Conservation (phyloP, 1,140 invertebrate species). For the Phthorimaea operculella region DNA sequence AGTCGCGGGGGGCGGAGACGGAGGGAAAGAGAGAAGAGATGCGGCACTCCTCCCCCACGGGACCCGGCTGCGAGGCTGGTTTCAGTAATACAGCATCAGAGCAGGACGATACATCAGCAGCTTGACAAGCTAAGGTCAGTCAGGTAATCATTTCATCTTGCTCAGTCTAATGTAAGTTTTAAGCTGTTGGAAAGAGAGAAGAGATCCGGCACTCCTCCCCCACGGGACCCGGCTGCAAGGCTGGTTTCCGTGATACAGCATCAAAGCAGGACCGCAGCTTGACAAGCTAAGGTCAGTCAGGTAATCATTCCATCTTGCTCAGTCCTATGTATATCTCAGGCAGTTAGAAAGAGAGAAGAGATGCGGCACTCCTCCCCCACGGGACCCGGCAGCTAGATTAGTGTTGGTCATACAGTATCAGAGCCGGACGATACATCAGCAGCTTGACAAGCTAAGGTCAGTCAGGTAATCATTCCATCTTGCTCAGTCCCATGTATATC, state of each 20-base stretch:
- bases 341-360: too few species aligned
- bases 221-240: constrained; percentile 71
- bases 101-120: constrained; percentile 80
- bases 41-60: constrained; percentile 43
- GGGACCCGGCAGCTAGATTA: too few species aligned
- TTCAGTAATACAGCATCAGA: constrained; percentile 82
- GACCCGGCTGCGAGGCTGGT: constrained; percentile 74
- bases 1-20: constrained; percentile 35
- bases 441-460: constrained; percentile 60
- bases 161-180: too few species aligned
- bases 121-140: constrained; percentile 71
- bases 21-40: constrained; percentile 28
- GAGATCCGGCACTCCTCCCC: constrained; percentile 34
- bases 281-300: constrained; percentile 69
- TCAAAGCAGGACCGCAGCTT: constrained; percentile 83
- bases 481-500: too few species aligned
- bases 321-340: too few species aligned
- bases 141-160: too few species aligned
- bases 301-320: too few species aligned
- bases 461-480: too few species aligned
- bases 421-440: too few species aligned
- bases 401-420: too few species aligned
- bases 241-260: constrained; percentile 80
- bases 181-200: too few species aligned
- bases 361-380: too few species aligned